These are phyloP conservation scores for Thymelicus acteon DNA, from an alignment of 2,888 invertebrate genomes.

Conservation along the genomic window DNA sequence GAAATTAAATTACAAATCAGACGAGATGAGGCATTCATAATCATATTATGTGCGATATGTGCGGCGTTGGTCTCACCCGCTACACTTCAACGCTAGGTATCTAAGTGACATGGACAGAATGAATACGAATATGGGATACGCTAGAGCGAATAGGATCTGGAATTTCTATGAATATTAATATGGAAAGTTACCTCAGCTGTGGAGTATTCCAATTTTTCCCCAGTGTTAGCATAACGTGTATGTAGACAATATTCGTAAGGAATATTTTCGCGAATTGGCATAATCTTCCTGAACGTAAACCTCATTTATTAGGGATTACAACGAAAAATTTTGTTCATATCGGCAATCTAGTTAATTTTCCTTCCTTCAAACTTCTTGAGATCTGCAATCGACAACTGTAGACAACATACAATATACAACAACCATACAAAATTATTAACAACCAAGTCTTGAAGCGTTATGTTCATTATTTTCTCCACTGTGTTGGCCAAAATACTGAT, in stretches of 20 bases:
- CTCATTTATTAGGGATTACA: conserved; percentile 5
- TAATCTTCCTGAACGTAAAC: neutral
- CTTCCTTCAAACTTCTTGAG: neutral
- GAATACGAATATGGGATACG: conserved; percentile 30
- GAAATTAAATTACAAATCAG: conserved; percentile 51
- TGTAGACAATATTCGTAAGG: neutral
- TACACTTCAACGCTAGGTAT: conserved; percentile 35
- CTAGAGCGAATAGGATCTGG: conserved; percentile 24
- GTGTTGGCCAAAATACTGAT: too few relatives aligned
- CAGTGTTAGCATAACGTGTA: conserved; percentile 4
- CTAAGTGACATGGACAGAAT: conserved; percentile 29
- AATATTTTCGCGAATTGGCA: conserved; percentile 11
- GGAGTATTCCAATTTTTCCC: conserved; percentile 10
- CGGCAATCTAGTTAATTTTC: neutral
- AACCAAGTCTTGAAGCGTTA: too few relatives aligned
- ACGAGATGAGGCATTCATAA: conserved; percentile 55
- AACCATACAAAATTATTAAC: too few relatives aligned
- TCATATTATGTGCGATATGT: conserved; percentile 37
- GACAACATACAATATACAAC: too few relatives aligned
- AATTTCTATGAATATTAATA: conserved; percentile 33
- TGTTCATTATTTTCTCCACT: too few relatives aligned
- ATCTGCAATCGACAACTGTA: too few relatives aligned
- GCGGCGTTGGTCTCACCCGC: conserved; percentile 50
- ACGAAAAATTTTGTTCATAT: neutral
- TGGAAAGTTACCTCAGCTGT: conserved; percentile 12